These are phyloP conservation scores for Papilio protenor DNA, from an alignment of 2,888 invertebrate species.

Conservation along the genomic window DNA sequence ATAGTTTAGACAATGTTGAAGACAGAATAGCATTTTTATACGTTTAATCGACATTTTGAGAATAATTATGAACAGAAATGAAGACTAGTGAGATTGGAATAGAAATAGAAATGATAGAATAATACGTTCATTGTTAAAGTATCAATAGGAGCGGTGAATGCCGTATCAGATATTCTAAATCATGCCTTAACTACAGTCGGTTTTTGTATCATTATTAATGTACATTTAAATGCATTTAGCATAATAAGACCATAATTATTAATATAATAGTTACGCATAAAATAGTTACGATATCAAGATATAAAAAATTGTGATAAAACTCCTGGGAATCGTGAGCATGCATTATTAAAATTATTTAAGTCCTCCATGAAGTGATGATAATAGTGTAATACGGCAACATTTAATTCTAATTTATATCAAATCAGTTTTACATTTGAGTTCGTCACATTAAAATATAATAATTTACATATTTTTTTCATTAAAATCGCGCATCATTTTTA, in stretches of 20 bases:
- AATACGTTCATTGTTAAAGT: background rate
- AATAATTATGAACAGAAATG: background rate
- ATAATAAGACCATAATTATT: background rate
- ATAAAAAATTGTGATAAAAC: constrained; percentile 4
- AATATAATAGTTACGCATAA: background rate
- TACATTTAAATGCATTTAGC: background rate
- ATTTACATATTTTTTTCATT: background rate
- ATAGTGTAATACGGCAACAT: background rate
- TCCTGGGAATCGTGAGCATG: background rate
- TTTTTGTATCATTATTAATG: background rate
- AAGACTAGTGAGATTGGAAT: background rate
- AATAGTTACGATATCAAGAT: background rate
- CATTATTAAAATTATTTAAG: background rate
- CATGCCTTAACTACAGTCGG: constrained; percentile 1
- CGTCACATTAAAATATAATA: background rate
- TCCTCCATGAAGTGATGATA: background rate
- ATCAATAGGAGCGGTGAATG: background rate
- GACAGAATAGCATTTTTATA: background rate
- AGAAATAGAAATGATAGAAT: constrained; percentile 7
- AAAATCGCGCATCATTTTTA: background rate
- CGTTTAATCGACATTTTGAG: background rate
- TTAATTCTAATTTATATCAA: background rate
- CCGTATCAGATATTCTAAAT: constrained; percentile 5
- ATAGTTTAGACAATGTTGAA: constrained; percentile 8
- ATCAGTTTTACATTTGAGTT: background rate